phyloP scores from a whole-genome alignment of 2,888 invertebrate species.

The Electrophaes corylata region DNA sequence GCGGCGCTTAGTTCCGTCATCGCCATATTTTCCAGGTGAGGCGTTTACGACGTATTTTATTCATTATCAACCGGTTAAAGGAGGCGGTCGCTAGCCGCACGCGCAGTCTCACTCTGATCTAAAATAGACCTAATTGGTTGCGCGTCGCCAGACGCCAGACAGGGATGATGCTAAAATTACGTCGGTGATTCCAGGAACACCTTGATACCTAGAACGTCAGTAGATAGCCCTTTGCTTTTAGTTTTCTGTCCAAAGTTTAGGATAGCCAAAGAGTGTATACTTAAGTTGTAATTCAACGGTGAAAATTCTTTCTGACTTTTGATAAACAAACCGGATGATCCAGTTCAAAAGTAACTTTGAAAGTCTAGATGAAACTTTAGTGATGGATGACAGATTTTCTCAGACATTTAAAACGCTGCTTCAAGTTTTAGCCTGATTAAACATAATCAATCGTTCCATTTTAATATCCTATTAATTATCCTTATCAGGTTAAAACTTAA shows the following conservation, averaged over 20 bases:
- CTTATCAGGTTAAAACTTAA: no score
- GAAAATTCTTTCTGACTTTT: no score
- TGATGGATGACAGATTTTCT: no score
- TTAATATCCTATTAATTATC: no score
- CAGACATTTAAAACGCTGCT: no score
- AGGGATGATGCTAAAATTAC: constrained; percentile 72
- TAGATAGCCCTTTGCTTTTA: constrained; percentile 2
- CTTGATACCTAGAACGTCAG: constrained; percentile 8
- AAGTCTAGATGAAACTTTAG: no score
- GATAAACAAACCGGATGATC: no score
- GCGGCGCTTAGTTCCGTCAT: constrained; percentile 32
- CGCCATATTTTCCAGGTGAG: constrained; percentile 39
- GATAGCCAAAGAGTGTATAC: not conserved
- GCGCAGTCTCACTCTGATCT: constrained; percentile 57
- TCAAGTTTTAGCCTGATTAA: no score
- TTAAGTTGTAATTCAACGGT: no score
- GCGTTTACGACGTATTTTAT: constrained; percentile 56
- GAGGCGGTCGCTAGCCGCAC: constrained; percentile 53
- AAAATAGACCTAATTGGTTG: constrained; percentile 76
- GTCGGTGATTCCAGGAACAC: constrained; percentile 40
- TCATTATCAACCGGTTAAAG: constrained; percentile 49
- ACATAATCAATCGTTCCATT: no score
- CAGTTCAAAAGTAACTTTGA: no score
- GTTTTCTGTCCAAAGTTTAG: not conserved
- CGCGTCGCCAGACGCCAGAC: constrained; percentile 70